These are phyloP conservation scores for Cladopsammia gracilis DNA, from an alignment of 64 coral and sea anemone genomes.

Conservation along the genomic window DNA sequence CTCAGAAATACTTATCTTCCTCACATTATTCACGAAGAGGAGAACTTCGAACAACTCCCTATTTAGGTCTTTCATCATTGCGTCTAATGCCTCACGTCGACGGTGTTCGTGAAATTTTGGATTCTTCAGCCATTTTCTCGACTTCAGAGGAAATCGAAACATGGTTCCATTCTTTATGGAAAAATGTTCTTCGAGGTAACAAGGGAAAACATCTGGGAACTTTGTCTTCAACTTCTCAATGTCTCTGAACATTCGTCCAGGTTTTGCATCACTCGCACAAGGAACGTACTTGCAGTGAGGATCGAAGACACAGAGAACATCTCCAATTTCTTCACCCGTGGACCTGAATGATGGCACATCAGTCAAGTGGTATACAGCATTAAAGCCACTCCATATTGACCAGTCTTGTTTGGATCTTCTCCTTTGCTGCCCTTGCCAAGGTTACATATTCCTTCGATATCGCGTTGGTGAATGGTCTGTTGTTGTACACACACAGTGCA, in stretches of 20 bases:
- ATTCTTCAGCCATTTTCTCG: slow-evolving; percentile 32
- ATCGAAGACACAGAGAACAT: slow-evolving; percentile 81
- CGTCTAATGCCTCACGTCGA: background rate
- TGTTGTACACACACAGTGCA: slow-evolving; percentile 90
- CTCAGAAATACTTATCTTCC: slow-evolving; percentile 45
- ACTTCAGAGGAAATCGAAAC: slow-evolving; percentile 69
- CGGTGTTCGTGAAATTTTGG: slow-evolving; percentile 8
- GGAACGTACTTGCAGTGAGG: slow-evolving; percentile 77
- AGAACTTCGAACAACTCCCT: slow-evolving; percentile 56
- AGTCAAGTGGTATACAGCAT: slow-evolving; percentile 94
- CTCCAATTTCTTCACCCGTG: slow-evolving; percentile 64
- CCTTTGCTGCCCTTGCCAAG: too few species aligned
- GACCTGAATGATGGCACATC: slow-evolving; percentile 87
- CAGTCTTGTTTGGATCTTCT: too few species aligned
- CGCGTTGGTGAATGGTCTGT: slow-evolving; percentile 80
- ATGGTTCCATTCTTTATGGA: slow-evolving; percentile 61
- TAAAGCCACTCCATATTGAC: slow-evolving; percentile 53
- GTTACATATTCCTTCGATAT: too few species aligned
- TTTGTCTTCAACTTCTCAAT: slow-evolving; percentile 35
- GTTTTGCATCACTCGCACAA: slow-evolving; percentile 41
- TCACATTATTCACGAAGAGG: slow-evolving; percentile 71
- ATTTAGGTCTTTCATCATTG: slow-evolving; percentile 49
- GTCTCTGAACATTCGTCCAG: slow-evolving; percentile 66
- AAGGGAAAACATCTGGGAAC: slow-evolving; percentile 76
- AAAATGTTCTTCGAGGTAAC: slow-evolving; percentile 62